phyloP scores from a whole-genome alignment of 2,888 invertebrate genomes.

The Anticlea derivata region DNA sequence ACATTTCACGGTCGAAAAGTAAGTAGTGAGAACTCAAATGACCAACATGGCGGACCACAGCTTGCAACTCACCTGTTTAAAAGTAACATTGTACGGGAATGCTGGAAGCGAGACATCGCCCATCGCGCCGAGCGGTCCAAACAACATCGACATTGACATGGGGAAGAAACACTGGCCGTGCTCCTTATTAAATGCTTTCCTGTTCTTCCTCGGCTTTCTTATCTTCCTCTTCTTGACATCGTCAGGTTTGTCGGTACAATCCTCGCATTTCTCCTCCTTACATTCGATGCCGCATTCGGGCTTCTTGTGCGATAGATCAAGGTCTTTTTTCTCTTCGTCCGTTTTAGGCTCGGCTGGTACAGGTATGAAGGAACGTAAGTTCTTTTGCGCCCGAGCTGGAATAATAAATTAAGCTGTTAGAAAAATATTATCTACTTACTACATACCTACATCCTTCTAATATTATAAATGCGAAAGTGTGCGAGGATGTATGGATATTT shows the following conservation, averaged over 20 bases:
- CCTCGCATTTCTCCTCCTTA: conserved; percentile 63
- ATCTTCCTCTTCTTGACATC: conserved; percentile 66
- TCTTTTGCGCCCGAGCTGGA: conserved; percentile 74
- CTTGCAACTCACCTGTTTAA: conserved; percentile 92
- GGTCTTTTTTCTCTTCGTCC: conserved; percentile 65
- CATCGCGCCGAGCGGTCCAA: conserved; percentile 90
- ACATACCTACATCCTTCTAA: no score
- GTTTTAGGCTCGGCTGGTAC: conserved; percentile 64
- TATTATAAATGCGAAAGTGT: no score
- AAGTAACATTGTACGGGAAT: conserved; percentile 96
- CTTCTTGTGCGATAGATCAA: conserved; percentile 61
- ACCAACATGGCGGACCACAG: no score
- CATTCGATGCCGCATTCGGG: conserved; percentile 59
- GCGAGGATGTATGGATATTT: no score
- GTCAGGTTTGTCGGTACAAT: conserved; percentile 56
- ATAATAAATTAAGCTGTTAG: conserved; percentile 20
- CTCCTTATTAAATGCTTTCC: conserved; percentile 68
- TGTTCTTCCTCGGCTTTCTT: conserved; percentile 67
- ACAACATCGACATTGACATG: conserved; percentile 93
- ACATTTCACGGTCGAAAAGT: no score
- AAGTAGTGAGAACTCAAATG: no score
- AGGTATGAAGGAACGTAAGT: conserved; percentile 72
- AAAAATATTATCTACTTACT: no score
- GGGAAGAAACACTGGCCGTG: conserved; percentile 87
- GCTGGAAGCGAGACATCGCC: conserved; percentile 69